Evolutionary conservation across 1,140 invertebrate genomes (phyloP).

Genomic region (Metopolophium dirhodum): DNA sequence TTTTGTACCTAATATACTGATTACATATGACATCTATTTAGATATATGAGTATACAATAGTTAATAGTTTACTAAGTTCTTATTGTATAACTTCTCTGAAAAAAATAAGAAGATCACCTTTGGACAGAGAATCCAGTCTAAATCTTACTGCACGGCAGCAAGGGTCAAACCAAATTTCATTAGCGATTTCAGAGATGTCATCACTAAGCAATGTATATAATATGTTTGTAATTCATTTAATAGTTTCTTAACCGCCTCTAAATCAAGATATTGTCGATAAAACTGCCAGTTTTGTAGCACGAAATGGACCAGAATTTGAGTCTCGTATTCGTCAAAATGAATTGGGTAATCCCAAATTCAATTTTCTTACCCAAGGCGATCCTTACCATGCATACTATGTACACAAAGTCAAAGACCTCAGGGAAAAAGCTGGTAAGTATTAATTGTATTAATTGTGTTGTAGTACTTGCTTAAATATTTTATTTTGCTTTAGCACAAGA

Average conservation of each 20-base stretch:
- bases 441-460: neutral
- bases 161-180: neutral
- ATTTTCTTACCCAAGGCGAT: conserved; percentile 95
- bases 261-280: conserved; percentile 95
- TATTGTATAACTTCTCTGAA: neutral
- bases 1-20: neutral
- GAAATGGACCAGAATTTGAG: conserved; percentile 98
- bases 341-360: conserved; percentile 96
- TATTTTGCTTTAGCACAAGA: conserved; percentile 58
- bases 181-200: neutral
- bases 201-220: neutral
- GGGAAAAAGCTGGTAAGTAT: conserved; percentile 81
- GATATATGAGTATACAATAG: neutral
- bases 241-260: conserved; percentile 47
- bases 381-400: conserved; percentile 99
- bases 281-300: conserved; percentile 96
- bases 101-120: neutral
- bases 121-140: neutral
- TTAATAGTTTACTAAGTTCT: neutral
- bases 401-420: conserved; percentile 96
- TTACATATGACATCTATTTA: neutral
- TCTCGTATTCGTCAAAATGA: conserved; percentile 96
- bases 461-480: neutral
- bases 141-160: neutral
- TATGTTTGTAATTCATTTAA: neutral